Evolutionary conservation across 2,113 vertebrate species (phyloP).

Genomic region (Petroica traversi): DNA sequence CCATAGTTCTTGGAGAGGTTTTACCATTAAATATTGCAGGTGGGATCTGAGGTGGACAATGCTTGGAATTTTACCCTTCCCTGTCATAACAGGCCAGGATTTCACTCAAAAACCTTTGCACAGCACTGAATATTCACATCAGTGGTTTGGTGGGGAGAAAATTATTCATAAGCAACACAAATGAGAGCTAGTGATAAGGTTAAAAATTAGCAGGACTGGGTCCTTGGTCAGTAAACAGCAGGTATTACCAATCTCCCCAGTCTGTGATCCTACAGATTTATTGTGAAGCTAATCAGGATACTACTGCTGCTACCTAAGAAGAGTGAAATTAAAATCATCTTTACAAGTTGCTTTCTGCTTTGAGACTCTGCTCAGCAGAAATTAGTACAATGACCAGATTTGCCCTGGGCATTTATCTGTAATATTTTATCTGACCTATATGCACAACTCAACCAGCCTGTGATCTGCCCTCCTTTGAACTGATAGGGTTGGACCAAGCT

Average conservation of each 20-base stretch:
- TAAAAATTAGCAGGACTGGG: neutral
- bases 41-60: neutral
- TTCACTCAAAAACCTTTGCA: neutral
- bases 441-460: accelerated
- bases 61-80: neutral
- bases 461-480: neutral
- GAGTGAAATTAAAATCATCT: neutral
- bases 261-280: neutral
- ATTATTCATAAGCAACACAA: neutral
- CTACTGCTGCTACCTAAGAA: neutral
- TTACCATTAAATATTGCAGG: neutral
- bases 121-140: neutral
- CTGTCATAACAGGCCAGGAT: neutral
- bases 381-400: neutral
- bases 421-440: slow-evolving; percentile 8
- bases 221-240: neutral
- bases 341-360: neutral
- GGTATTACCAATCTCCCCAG: neutral
- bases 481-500: neutral
- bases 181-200: neutral
- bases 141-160: neutral
- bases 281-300: neutral
- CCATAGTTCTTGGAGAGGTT: neutral
- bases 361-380: neutral
- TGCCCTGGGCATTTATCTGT: neutral